Evolutionary conservation across 2,113 vertebrate species (phyloP), one percentile per base, ranked within the genome.

Genomic region (Ceyx margarethae): DNA sequence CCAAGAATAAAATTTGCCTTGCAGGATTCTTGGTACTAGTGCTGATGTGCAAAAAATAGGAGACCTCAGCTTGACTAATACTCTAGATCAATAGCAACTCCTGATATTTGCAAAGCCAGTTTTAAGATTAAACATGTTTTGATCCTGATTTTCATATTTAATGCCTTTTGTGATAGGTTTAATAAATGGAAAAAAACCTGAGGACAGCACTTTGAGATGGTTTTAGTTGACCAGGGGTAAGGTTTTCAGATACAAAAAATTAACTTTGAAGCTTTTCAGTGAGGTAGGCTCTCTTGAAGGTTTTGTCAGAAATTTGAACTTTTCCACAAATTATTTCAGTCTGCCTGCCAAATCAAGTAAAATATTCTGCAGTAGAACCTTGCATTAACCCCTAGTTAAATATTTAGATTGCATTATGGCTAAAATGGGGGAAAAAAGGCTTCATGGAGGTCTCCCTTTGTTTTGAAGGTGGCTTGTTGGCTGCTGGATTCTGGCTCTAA

Each of bases 381-480:
- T 72, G 61, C 33, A 31, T 81, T 88, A 72, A 68, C 6, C 8
- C n/a, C 3, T 4, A n/a, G 37, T 53, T 89, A 82, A 90, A 73
- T 78, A n/a, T 80, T 75, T 81, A 67, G 10, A 1, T 53, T 65
- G 10, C 50, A 5, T 77, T 60, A 77, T 31, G 45, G 80, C 25
- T 87, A 58, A 91, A 90, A 80, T 42, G 3, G 66, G 19, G 3
- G 66, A 19, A 48, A 81, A 88, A 79, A 20, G 21, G 21, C 81
- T 33, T 94, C 33, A 95, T 25, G 28, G 74, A 64, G 10, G 5
- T 89, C 18, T 96, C 9, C 64, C n/a, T 67, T 35, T 90, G 60
- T 85, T 90, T 62, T 85, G 33, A 67, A 99, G 99, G 98, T 99
- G 71, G 99, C 99, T 0, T 99, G 98, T 94, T 99, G 99, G 99